Evolutionary conservation across 1,140 invertebrate species (phyloP).

Genomic region (Philotrypesis tridentata): DNA sequence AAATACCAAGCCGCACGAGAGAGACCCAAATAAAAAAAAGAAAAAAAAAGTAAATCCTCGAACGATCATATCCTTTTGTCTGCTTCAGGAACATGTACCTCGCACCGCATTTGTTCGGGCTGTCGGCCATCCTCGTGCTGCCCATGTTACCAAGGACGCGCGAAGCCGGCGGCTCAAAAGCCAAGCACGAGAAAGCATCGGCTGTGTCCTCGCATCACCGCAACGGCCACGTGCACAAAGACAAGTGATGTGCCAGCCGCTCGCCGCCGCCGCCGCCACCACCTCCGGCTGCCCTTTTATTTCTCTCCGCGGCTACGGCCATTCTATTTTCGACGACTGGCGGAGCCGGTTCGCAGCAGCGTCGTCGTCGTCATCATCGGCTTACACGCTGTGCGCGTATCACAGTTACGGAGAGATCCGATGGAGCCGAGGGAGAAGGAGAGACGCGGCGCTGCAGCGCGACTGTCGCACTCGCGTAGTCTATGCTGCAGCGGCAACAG

Average conservation of each 20-base stretch:
- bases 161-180: slow-evolving; percentile 32
- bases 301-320: not conserved
- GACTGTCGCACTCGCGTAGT: not conserved
- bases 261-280: not conserved
- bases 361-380: no score
- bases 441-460: not conserved
- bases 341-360: no score
- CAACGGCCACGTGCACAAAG: slow-evolving; percentile 53
- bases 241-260: slow-evolving; percentile 13
- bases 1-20: not conserved
- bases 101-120: slow-evolving; percentile 76
- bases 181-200: not conserved
- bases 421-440: not conserved
- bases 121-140: slow-evolving; percentile 74
- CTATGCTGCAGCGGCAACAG: not conserved
- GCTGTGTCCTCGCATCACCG: not conserved
- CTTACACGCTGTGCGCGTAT: no score
- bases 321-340: no score
- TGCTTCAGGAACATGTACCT: slow-evolving; percentile 74
- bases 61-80: not conserved
- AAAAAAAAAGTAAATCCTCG: not conserved
- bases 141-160: slow-evolving; percentile 63
- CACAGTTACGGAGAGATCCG: not conserved
- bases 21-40: not conserved
- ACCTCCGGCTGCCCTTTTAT: not conserved